Evolutionary conservation across 2,113 vertebrate genomes (phyloP), one percentile per base, ranked within the genome.

Genomic region (Campylorhamphus procurvoides): DNA sequence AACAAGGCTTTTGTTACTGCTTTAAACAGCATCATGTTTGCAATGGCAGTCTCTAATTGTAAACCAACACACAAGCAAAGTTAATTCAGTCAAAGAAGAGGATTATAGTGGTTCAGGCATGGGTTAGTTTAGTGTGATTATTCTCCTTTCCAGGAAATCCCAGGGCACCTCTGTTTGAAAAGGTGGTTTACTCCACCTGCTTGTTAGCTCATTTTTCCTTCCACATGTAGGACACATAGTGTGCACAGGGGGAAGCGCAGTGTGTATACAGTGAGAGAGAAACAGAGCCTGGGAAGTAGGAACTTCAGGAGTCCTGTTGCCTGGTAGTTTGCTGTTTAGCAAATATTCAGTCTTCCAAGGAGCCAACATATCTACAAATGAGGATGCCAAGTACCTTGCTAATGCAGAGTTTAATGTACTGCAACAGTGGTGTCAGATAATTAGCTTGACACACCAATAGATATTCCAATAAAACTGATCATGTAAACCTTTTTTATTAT

Each of bases 391-490:
- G 59, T 90, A 76, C 76, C 93, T 95, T 92, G 86, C 96, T 95
- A 97, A 92, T 90, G 82, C 78, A 93, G 90, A 96, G 83, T 95
- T 96, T 95, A 95, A 95, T 93, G 87, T 94, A 81, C 82, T 94
- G 92, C 78, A 94, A 74, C 55, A 68, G 58, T 85, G 53, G 71
- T 94, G 90, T 87, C 93, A 93, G 71, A 74, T 95, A 96, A 97
- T 97, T 94, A 96, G 63, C 67, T 89, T 89, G 95, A 96, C 90
- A 95, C 67, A 88, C 74, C 91, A 79, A 86, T 93, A 93, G 93
- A 90, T 91, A 96, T 97, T 95, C 59, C 91, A 89, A 78, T 93
- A 90, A 90, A 89, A 74, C 37, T 63, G 78, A 88, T 89, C 6
- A 1, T 67, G 42, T 72, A 94, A 81, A 79, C 42, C 23, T 69